Evolutionary conservation across 2,797 vertebrate species (phyloP).

Genomic region (Telmatherina bonti): DNA sequence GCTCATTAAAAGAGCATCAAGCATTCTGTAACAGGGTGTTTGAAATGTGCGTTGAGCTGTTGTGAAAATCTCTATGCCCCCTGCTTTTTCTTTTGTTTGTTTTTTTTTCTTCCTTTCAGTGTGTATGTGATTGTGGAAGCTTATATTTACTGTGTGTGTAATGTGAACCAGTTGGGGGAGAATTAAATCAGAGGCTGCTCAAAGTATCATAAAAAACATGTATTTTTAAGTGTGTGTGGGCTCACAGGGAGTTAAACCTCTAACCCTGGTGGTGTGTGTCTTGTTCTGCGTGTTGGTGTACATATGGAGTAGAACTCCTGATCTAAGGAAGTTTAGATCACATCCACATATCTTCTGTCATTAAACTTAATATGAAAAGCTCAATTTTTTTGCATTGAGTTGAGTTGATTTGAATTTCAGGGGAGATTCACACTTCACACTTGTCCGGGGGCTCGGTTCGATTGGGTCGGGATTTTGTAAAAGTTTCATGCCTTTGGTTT

Average conservation of each 20-base stretch:
- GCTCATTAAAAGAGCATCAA: slow-evolving; percentile 42
- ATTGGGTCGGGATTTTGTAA: too few relatives aligned
- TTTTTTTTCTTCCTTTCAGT: slow-evolving; percentile 5
- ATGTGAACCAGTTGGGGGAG: slow-evolving; percentile 33
- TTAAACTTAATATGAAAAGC: background rate
- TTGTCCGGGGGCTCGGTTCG: too few relatives aligned
- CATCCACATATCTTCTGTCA: slow-evolving; percentile 4
- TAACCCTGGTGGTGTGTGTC: slow-evolving; percentile 33
- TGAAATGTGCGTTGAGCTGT: slow-evolving; percentile 1
- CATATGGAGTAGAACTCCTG: background rate
- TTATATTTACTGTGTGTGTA: slow-evolving; percentile 36
- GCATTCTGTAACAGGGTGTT: background rate
- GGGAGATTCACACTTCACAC: too few relatives aligned
- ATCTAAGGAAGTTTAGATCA: slow-evolving; percentile 11
- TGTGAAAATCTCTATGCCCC: background rate
- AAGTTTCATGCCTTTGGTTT: too few relatives aligned
- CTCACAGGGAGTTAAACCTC: slow-evolving; percentile 33
- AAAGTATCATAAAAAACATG: slow-evolving; percentile 9
- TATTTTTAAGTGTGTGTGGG: slow-evolving; percentile 22
- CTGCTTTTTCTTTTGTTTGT: background rate
- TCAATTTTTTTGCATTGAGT: slow-evolving; percentile 6
- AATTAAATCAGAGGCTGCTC: slow-evolving; percentile 19
- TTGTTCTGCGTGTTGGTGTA: slow-evolving; percentile 8
- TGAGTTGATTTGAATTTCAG: slow-evolving; percentile 1
- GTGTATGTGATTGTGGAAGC: slow-evolving; percentile 8